phyloP scores from a whole-genome alignment of 2,888 invertebrate genomes.

The Ctena decussata region DNA sequence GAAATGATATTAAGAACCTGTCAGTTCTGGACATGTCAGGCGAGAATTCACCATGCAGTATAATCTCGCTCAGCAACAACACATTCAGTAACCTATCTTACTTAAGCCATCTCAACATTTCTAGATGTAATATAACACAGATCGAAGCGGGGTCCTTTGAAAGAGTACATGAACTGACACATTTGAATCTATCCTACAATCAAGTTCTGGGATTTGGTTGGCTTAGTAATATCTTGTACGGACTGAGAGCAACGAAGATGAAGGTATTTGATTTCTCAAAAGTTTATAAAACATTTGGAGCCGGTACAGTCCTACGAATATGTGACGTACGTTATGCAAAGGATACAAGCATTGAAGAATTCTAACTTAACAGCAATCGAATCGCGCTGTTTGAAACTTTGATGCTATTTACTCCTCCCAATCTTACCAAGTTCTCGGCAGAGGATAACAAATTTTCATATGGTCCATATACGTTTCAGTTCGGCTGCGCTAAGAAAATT shows the following conservation, averaged over 20 bases:
- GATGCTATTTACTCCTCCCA: not conserved
- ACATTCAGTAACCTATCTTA: not conserved
- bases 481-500: not conserved
- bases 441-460: not conserved
- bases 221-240: not conserved
- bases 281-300: not conserved
- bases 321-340: not conserved
- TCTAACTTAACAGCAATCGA: not conserved
- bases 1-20: too few species aligned
- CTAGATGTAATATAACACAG: not conserved
- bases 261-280: not conserved
- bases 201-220: not conserved
- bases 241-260: not conserved
- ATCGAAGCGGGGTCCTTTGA: slow-evolving; percentile 20
- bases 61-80: not conserved
- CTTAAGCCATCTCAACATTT: not conserved
- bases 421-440: not conserved
- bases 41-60: not conserved
- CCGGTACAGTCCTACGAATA: not conserved
- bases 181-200: slow-evolving; percentile 8
- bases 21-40: not conserved
- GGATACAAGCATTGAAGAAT: not conserved
- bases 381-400: not conserved
- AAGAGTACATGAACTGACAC: slow-evolving; percentile 15
- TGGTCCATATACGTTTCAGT: not conserved